Evolutionary conservation across 2,888 invertebrate species (phyloP).

Genomic region (Orthosia incerta): DNA sequence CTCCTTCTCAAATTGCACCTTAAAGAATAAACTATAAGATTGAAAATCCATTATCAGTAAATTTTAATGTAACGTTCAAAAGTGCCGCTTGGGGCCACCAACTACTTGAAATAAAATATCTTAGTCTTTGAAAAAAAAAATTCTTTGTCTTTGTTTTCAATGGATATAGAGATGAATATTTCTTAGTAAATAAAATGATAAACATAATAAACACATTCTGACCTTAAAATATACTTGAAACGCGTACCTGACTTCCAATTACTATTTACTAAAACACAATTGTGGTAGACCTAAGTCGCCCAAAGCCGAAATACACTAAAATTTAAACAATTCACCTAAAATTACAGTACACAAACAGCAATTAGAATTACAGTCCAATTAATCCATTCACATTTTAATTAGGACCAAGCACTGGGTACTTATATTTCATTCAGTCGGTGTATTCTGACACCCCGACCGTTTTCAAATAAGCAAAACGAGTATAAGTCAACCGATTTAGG

Average conservation of each 20-base stretch:
- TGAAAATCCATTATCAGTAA: slow-evolving; percentile 43
- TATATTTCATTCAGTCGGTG: slow-evolving; percentile 57
- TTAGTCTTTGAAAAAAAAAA: too few relatives aligned
- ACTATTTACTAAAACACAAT: slow-evolving; percentile 13
- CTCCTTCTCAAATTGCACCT: slow-evolving; percentile 55
- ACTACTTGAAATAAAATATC: too few relatives aligned
- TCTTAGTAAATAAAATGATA: too few relatives aligned
- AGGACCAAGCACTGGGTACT: slow-evolving; percentile 27
- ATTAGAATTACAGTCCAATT: slow-evolving; percentile 34
- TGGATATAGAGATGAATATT: too few relatives aligned
- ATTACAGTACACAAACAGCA: slow-evolving; percentile 21
- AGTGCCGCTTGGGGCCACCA: too few relatives aligned
- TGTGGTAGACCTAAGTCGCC: slow-evolving; percentile 3
- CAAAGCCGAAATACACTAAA: slow-evolving; percentile 1
- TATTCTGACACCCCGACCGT: slow-evolving; percentile 52
- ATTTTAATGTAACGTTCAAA: too few relatives aligned
- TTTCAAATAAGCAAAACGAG: slow-evolving; percentile 56
- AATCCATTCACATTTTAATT: slow-evolving; percentile 46
- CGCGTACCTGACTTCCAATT: background rate
- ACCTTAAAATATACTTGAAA: background rate
- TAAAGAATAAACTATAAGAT: slow-evolving; percentile 41
- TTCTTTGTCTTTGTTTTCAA: too few relatives aligned
- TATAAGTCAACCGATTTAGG: slow-evolving; percentile 52
- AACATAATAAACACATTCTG: too few relatives aligned
- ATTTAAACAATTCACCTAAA: slow-evolving; percentile 32